These are phyloP conservation scores for Melitaea athalia DNA, from an alignment of 2,888 invertebrate species.

Conservation along the genomic window DNA sequence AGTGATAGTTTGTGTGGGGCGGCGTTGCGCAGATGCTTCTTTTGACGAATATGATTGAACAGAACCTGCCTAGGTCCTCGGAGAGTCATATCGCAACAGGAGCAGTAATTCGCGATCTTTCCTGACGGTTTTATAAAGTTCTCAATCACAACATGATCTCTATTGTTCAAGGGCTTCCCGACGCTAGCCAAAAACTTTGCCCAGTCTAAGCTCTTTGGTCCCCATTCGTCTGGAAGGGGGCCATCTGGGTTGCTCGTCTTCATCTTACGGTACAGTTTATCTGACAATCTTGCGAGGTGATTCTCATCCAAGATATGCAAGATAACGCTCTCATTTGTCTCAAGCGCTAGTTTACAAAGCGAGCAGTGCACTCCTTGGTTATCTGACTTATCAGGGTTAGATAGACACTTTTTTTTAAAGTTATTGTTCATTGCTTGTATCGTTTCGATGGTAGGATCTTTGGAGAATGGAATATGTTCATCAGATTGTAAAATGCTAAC, in stretches of 20 bases:
- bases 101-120: slow-evolving; percentile 71
- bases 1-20: slow-evolving; percentile 68
- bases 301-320: slow-evolving; percentile 72
- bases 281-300: slow-evolving; percentile 68
- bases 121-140: slow-evolving; percentile 75
- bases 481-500: slow-evolving; percentile 69
- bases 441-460: slow-evolving; percentile 59
- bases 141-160: slow-evolving; percentile 73
- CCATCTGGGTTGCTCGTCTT: slow-evolving; percentile 63
- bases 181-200: slow-evolving; percentile 72
- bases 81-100: slow-evolving; percentile 73
- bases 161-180: slow-evolving; percentile 66
- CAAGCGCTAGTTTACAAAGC: slow-evolving; percentile 60
- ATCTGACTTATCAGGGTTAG: slow-evolving; percentile 56
- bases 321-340: slow-evolving; percentile 59
- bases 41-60: slow-evolving; percentile 76
- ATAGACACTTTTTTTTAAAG: slow-evolving; percentile 55
- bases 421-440: slow-evolving; percentile 65
- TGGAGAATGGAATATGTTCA: slow-evolving; percentile 62
- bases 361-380: slow-evolving; percentile 57
- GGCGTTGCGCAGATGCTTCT: slow-evolving; percentile 74
- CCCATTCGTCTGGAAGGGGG: slow-evolving; percentile 72
- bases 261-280: slow-evolving; percentile 65
- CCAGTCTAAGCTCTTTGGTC: slow-evolving; percentile 74
- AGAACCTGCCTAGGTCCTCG: slow-evolving; percentile 75